phyloP scores from a whole-genome alignment of 1,140 invertebrate genomes.

The Cryptotermes secundus region DNA sequence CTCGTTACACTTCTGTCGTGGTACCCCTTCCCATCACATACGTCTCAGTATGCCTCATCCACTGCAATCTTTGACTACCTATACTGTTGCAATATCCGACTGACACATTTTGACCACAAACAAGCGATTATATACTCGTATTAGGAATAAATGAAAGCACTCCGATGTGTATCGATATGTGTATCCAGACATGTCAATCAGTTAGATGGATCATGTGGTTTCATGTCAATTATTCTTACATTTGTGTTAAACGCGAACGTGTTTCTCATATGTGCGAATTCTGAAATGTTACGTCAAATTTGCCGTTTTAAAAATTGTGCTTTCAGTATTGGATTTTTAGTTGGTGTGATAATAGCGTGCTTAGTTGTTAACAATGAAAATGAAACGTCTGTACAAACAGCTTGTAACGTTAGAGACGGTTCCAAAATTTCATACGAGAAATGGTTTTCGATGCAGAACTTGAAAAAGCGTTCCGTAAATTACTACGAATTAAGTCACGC shows the following conservation, averaged over 20 bases:
- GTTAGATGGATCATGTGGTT: no score
- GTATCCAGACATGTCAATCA: no score
- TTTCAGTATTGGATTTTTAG: constrained; percentile 22
- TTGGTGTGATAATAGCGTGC: constrained; percentile 19
- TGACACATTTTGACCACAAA: neutral
- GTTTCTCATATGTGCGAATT: neutral
- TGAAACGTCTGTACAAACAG: neutral
- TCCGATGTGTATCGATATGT: neutral
- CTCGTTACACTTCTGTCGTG: neutral
- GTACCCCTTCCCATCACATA: neutral
- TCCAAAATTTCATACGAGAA: neutral
- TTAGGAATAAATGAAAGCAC: neutral
- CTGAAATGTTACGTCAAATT: neutral
- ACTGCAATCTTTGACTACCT: neutral
- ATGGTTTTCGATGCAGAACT: constrained; percentile 5
- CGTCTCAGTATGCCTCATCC: no score
- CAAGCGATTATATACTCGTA: neutral
- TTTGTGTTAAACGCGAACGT: neutral
- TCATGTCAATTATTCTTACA: neutral
- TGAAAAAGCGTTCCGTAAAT: neutral
- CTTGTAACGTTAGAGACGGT: neutral
- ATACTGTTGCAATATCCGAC: neutral
- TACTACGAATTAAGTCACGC: constrained; percentile 18
- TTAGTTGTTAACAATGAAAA: neutral
- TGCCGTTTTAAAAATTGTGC: neutral